Evolutionary conservation across 2,888 invertebrate genomes (phyloP).

Genomic region (Chymomyza procnemis): DNA sequence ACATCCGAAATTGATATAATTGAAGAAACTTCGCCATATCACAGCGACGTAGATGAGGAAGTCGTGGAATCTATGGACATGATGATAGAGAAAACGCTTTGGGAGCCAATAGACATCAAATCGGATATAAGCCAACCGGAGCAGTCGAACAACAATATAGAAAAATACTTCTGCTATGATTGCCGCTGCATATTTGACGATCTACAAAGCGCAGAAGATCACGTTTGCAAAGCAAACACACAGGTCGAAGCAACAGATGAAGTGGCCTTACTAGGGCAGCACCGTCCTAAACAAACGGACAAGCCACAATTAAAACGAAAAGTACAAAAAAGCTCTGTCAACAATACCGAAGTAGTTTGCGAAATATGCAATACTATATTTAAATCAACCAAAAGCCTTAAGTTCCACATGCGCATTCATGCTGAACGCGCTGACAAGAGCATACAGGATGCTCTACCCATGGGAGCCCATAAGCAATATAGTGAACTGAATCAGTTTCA

Average conservation of each 20-base stretch:
- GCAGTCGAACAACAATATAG: conserved; percentile 17
- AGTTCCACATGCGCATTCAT: conserved; percentile 86
- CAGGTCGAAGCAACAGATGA: conserved; percentile 26
- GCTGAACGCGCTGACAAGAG: conserved; percentile 81
- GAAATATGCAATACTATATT: conserved; percentile 85
- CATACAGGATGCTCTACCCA: conserved; percentile 74
- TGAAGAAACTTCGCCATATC: conserved; percentile 3
- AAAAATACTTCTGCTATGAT: conserved; percentile 70
- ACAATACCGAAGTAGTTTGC: conserved; percentile 77
- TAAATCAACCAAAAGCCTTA: conserved; percentile 82
- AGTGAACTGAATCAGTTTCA: conserved; percentile 77
- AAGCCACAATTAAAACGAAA: not conserved
- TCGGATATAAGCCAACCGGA: not conserved
- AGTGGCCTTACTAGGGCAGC: conserved; percentile 7
- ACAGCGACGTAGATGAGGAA: not conserved
- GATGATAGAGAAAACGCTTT: not conserved
- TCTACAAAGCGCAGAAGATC: conserved; percentile 62
- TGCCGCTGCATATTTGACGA: conserved; percentile 67
- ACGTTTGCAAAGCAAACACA: conserved; percentile 52
- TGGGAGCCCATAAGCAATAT: conserved; percentile 71
- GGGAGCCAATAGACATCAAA: not conserved
- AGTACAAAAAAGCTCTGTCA: conserved; percentile 1
- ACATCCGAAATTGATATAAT: conserved; percentile 19
- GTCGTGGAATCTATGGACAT: not conserved
- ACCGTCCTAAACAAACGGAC: conserved; percentile 5